These are phyloP conservation scores for Apamea monoglypha DNA, from an alignment of 2,888 invertebrate genomes.

Conservation along the genomic window DNA sequence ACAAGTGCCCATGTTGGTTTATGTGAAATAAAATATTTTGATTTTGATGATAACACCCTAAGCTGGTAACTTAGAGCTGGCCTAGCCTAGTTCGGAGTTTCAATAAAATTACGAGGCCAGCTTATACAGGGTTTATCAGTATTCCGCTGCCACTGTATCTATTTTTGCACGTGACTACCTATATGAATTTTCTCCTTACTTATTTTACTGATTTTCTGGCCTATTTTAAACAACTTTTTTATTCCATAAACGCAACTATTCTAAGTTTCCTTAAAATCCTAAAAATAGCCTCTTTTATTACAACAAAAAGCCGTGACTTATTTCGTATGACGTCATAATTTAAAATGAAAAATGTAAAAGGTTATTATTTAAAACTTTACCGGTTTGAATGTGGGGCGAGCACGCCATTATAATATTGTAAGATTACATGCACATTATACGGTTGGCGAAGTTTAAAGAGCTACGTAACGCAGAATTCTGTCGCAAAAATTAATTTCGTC, in stretches of 20 bases:
- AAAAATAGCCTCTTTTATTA: slow-evolving; percentile 15
- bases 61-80: neutral
- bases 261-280: neutral
- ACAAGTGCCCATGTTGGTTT: no score
- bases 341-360: slow-evolving; percentile 65
- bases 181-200: neutral
- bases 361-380: slow-evolving; percentile 64
- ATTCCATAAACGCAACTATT: neutral
- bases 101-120: no score
- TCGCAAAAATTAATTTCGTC: slow-evolving; percentile 28
- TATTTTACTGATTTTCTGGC: neutral
- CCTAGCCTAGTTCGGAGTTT: neutral
- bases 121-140: neutral
- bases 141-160: neutral
- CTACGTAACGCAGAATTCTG: slow-evolving; percentile 12
- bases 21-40: no score
- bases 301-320: slow-evolving; percentile 42
- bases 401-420: slow-evolving; percentile 60
- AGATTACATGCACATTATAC: slow-evolving; percentile 53
- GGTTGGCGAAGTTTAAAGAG: slow-evolving; percentile 37
- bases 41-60: no score
- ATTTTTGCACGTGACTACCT: neutral
- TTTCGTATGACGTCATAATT: slow-evolving; percentile 51
- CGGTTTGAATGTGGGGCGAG: slow-evolving; percentile 45
- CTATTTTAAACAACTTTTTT: neutral